phyloP scores from a whole-genome alignment of 1,140 invertebrate genomes.

The Drosophila ficusphila region DNA sequence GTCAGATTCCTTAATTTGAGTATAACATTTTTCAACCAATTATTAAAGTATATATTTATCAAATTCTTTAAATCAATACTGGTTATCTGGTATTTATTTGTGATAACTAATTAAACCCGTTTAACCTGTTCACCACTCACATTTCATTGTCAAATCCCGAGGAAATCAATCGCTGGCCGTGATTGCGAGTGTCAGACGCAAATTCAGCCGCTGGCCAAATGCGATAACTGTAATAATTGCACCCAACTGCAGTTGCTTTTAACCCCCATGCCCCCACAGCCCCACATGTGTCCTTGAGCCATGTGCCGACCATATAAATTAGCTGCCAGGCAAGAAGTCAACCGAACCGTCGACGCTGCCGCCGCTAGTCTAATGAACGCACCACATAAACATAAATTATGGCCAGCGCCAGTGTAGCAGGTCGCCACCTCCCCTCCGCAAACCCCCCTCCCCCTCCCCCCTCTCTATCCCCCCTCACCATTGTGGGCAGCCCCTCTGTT shows the following conservation, averaged over 20 bases:
- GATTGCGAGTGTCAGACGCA: conserved; percentile 30
- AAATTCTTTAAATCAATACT: no score
- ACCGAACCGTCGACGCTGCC: conserved; percentile 9
- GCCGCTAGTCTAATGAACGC: conserved; percentile 56
- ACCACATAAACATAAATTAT: conserved; percentile 77
- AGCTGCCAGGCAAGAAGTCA: conserved; percentile 52
- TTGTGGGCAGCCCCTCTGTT: conserved; percentile 13
- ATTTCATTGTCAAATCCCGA: neutral
- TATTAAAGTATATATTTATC: no score
- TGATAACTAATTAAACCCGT: no score
- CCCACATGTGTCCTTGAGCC: conserved; percentile 40
- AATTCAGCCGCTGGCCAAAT: conserved; percentile 23
- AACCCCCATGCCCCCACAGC: neutral
- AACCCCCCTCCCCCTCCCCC: neutral
- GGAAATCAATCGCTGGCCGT: conserved; percentile 24
- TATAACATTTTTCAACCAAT: no score
- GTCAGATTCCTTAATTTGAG: no score
- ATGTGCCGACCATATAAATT: conserved; percentile 60
- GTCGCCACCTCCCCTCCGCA: neutral
- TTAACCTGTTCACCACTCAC: neutral
- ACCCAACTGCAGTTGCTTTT: neutral
- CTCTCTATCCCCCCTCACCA: neutral
- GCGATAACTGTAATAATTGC: conserved; percentile 48
- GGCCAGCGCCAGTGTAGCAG: conserved; percentile 26
- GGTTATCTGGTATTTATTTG: no score